Evolutionary conservation across 2,113 vertebrate species (phyloP).

Genomic region (Megaptera novaeangliae): DNA sequence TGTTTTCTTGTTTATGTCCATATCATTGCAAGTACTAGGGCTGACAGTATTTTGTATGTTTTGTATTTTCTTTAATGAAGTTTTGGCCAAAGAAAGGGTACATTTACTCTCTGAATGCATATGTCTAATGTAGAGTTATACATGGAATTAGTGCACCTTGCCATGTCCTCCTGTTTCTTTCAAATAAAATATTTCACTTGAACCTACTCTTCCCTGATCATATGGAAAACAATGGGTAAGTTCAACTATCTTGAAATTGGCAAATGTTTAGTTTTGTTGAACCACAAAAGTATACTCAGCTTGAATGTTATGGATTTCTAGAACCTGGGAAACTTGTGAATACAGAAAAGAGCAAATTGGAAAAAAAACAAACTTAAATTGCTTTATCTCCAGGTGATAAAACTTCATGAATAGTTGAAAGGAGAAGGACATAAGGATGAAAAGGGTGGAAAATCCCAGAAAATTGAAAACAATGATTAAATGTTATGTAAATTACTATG

Average conservation of each 20-base stretch:
- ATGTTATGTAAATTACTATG: slow-evolving; percentile 37
- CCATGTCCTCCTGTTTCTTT: neutral
- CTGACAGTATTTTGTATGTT: neutral
- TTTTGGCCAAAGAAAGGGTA: neutral
- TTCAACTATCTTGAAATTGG: neutral
- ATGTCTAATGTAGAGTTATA: neutral
- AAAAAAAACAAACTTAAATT: neutral
- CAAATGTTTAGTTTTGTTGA: neutral
- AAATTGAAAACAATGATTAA: slow-evolving; percentile 48
- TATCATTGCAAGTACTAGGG: neutral
- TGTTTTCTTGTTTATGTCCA: neutral
- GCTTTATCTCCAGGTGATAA: neutral
- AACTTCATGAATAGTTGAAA: slow-evolving; percentile 28
- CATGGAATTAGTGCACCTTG: neutral
- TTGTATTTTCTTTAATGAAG: slow-evolving; percentile 43
- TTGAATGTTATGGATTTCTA: neutral
- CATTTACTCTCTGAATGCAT: neutral
- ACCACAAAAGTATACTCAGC: neutral
- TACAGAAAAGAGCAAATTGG: neutral
- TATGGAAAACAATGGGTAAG: neutral
- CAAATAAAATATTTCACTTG: neutral
- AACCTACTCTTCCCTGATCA: neutral
- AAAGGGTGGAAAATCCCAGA: slow-evolving; percentile 22
- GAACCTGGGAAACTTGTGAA: neutral
- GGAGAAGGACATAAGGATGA: neutral